Evolutionary conservation across 1,140 invertebrate species (phyloP), one percentile per base, ranked within the genome.

Genomic region (Bombus consobrinus): DNA sequence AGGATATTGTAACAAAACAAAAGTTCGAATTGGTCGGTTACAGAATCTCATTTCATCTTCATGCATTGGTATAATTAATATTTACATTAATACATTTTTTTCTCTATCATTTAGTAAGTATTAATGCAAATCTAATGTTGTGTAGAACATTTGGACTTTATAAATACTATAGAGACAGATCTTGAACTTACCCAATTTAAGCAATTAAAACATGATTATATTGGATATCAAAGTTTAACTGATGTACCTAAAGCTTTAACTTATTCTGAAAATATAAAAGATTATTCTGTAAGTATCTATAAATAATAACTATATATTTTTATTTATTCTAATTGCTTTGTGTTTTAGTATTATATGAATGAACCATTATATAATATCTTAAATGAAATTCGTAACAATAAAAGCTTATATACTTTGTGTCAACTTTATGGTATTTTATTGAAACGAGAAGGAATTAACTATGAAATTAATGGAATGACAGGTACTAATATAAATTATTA

Each of bases 1-100:
- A 95, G 99, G 99, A 12, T 97, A 98, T 92, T 99, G 99, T 92
- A 98, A 99, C 95, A 98, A 98, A 41, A 97, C 99, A 71, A 98
- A 99, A 96, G 98, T 99, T 18, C 96, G 99, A 90, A 97, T 99
- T 72, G 99, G 99, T 22, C 96, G 99, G 77, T 95, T 99, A 62
- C 99, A 99, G 96, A 99, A 98, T 96, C 95, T 99, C n/a, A 98
- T 99, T 76, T 98, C 98, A 15, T 99, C 98, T 88, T 98, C 98
- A 15, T 99, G 98, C 93, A 98, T 99, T 89, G 97, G 98, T 98
- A 53, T 53, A 95, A 93, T 73, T 71, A 39, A 75, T 62, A 80
- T 47, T 41, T 73, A 9, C 6, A 39, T 39, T 39, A 39, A 39
- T 25, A 25, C 47, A 43, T 41, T 39, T 53, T 34, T 34, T 22